These are phyloP conservation scores for Diphyllodes magnificus DNA, from an alignment of 2,113 vertebrate species.

Conservation along the genomic window DNA sequence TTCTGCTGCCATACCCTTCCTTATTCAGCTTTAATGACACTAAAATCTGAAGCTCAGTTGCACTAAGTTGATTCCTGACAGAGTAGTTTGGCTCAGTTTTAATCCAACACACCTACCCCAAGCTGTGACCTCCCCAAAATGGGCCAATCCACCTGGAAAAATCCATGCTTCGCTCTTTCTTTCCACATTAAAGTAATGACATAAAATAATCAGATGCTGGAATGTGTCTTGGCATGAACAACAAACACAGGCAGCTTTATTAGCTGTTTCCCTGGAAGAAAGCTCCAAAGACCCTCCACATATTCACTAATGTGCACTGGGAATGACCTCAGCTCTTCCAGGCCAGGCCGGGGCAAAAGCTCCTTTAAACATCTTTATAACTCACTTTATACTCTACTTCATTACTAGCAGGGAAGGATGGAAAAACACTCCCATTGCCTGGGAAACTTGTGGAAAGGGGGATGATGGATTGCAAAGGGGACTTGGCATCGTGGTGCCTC, in stretches of 20 bases:
- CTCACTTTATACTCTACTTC: constrained; percentile 4
- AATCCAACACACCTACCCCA: neutral
- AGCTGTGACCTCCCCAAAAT: neutral
- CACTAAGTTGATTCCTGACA: neutral
- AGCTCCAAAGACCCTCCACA: constrained; percentile 58
- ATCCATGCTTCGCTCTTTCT: constrained; percentile 7
- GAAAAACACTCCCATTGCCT: constrained; percentile 1
- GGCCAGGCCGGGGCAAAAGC: constrained; percentile 16
- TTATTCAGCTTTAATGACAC: neutral
- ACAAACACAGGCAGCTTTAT: constrained; percentile 66
- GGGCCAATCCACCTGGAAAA: constrained; percentile 49
- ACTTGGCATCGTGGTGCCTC: neutral
- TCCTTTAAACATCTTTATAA: constrained; percentile 27
- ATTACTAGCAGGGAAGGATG: neutral
- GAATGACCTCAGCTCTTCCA: constrained; percentile 44
- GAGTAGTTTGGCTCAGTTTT: neutral
- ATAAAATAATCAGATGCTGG: constrained; percentile 61
- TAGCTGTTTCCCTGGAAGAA: constrained; percentile 70
- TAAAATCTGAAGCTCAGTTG: neutral
- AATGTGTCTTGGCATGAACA: constrained; percentile 64
- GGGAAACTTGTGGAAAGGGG: neutral
- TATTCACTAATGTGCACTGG: constrained; percentile 61
- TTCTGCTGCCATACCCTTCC: neutral
- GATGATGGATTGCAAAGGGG: neutral
- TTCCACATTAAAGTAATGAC: constrained; percentile 57